Base-by-base conservation (phyloP, 2,113 vertebrate species). In the Amphiprion ocellaris region DNA sequence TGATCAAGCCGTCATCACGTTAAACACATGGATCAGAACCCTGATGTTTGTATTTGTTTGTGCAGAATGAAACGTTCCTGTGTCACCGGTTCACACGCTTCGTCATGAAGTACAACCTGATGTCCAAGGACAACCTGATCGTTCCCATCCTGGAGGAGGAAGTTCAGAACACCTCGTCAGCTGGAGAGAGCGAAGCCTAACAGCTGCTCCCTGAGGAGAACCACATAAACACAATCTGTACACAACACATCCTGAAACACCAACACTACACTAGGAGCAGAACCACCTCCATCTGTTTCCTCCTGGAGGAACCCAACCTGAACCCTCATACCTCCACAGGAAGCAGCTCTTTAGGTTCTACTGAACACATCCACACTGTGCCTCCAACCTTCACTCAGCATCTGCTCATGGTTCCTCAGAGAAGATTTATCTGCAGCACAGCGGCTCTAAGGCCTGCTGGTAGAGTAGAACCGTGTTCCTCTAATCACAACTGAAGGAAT, bases 61-160 rank as follows among this genome's bases (percentile, higher is more conserved):
- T 83, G 63, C 93, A 99, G 98, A 98, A 98, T 46, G 97, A 99
- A 93, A 99, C 97, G 23, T 98, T 99, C 95, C 95, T 99, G 94
- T 99, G 98, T 96, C 97, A 99, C 86, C 96, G 97, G 82, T 99
- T 99, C 95, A 99, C 98, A 4, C 98, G 98, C 88, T 99, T 99
- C 78, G 98, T 99, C 79, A 98, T 99, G 97, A 99, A 99, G 94
- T 99, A 99, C 92, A 99, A 98, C 89, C 94, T 99, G 95, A 99
- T 99, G 98, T 99, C 98, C 72, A 99, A 99, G 96, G 98, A 99
- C 94, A 99, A 99, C 95, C 96, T 99, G 95, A 99, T 99, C 73
- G 98, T 99, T 72, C 98, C 98, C 62, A 99, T 99, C 92, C 96
- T 99, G 95, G 98, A 99, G 94, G 98, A 99, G 87, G 98, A 99